phyloP scores from a whole-genome alignment of 1,140 invertebrate genomes.

The Bombus impatiens region DNA sequence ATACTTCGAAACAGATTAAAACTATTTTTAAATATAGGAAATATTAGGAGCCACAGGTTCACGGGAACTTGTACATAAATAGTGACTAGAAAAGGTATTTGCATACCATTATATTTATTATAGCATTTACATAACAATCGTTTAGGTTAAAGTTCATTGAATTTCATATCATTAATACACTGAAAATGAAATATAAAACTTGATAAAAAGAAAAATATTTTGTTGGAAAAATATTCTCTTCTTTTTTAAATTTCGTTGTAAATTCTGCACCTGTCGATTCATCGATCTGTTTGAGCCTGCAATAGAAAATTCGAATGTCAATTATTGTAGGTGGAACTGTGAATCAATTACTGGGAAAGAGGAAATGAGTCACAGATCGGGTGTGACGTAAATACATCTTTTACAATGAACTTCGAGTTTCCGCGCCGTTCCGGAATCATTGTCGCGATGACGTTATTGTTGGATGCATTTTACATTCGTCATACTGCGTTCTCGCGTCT shows the following conservation, averaged over 20 bases:
- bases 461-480: conserved; percentile 6
- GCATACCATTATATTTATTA: too few species aligned
- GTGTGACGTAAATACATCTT: conserved; percentile 52
- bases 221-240: too few species aligned
- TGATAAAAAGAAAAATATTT: too few species aligned
- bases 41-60: neutral
- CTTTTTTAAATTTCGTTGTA: neutral
- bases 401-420: neutral
- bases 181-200: too few species aligned
- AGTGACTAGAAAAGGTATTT: neutral
- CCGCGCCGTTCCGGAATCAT: neutral
- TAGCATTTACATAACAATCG: neutral
- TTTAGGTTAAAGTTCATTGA: too few species aligned
- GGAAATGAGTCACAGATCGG: conserved; percentile 55
- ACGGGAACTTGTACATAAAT: neutral
- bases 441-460: neutral
- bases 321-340: conserved; percentile 3
- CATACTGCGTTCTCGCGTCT: neutral
- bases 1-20: neutral
- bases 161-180: too few species aligned
- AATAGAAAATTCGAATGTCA: conserved; percentile 14
- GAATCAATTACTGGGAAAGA: conserved; percentile 47
- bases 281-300: neutral
- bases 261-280: neutral
- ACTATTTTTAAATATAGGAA: neutral